These are phyloP conservation scores for Chiloscyllium plagiosum DNA, from an alignment of 2,113 vertebrate genomes.

Conservation along the genomic window DNA sequence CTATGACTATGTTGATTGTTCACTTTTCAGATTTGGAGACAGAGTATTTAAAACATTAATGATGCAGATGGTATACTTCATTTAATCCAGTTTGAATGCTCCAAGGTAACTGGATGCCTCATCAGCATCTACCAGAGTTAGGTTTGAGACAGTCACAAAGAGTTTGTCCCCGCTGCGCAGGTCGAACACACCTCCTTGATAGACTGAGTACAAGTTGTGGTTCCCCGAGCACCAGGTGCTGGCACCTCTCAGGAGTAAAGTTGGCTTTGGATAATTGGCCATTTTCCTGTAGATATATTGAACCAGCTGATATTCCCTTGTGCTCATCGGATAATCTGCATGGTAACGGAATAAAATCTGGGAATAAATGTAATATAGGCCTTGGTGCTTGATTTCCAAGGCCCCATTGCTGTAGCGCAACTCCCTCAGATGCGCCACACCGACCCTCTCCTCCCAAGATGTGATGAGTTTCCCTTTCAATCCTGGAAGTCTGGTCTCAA, in stretches of 20 bases:
- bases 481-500: constrained; percentile 30
- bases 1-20: not conserved
- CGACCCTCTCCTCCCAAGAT: constrained; percentile 75
- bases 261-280: constrained; percentile 55
- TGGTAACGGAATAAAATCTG: constrained; percentile 91
- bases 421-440: constrained; percentile 63
- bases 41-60: not conserved
- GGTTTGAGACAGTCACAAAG: constrained; percentile 79
- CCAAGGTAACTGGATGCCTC: constrained; percentile 87
- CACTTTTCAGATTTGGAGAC: not conserved
- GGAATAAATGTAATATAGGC: constrained; percentile 90
- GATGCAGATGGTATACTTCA: not conserved
- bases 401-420: constrained; percentile 68
- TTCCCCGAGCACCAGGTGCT: constrained; percentile 79
- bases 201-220: constrained; percentile 86
- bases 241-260: constrained; percentile 76
- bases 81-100: constrained; percentile 72
- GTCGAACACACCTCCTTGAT: constrained; percentile 77
- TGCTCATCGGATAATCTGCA: constrained; percentile 48
- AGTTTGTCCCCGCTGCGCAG: constrained; percentile 73
- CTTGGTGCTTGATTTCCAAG: constrained; percentile 71
- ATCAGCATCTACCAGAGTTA: constrained; percentile 74
- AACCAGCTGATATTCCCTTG: constrained; percentile 73
- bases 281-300: constrained; percentile 65
- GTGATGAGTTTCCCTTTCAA: constrained; percentile 50